A percentile compares a stretch with the other conserved stretches of the same genome.
phyloP scores from a whole-genome alignment of 2,888 invertebrate genomes.

The Rhagium mordax region DNA sequence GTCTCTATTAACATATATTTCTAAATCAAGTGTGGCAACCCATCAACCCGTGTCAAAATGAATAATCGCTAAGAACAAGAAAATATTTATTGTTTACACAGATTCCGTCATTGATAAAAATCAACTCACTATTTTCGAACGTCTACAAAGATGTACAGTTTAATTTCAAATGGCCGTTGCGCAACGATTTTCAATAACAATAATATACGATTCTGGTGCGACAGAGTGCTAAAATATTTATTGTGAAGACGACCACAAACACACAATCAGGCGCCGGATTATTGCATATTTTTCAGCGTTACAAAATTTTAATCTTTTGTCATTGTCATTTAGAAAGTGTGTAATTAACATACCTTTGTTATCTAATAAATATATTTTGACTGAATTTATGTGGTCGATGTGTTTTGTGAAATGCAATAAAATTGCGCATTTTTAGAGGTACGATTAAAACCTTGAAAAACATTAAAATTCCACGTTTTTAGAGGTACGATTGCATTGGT shows the following conservation, averaged over 20 bases:
- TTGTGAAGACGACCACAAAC: conserved; percentile 9
- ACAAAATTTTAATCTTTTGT: conserved; percentile 26
- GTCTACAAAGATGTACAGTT: neutral
- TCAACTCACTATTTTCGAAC: conserved; percentile 12
- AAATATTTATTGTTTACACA: conserved; percentile 15
- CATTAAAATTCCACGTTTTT: no score
- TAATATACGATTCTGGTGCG: conserved; percentile 7
- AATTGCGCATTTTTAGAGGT: no score
- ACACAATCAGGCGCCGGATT: conserved; percentile 20
- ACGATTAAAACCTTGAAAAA: no score
- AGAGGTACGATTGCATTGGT: no score
- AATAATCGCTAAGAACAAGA: neutral
- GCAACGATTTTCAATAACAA: conserved; percentile 12
- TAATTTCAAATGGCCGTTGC: conserved; percentile 7
- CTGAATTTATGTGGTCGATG: neutral
- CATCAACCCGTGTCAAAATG: neutral
- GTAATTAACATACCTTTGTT: neutral
- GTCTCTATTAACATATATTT: neutral
- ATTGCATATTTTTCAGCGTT: conserved; percentile 15
- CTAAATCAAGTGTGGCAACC: neutral
- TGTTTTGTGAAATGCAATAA: neutral
- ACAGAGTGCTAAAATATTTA: conserved; percentile 6
- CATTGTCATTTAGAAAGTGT: conserved; percentile 22
- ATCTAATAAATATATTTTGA: neutral
- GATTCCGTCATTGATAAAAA: conserved; percentile 8